A percentile compares a stretch with the other conserved stretches of the same genome.
These are phyloP conservation scores for Bucco capensis DNA, from an alignment of 2,113 vertebrate species.

Conservation along the genomic window DNA sequence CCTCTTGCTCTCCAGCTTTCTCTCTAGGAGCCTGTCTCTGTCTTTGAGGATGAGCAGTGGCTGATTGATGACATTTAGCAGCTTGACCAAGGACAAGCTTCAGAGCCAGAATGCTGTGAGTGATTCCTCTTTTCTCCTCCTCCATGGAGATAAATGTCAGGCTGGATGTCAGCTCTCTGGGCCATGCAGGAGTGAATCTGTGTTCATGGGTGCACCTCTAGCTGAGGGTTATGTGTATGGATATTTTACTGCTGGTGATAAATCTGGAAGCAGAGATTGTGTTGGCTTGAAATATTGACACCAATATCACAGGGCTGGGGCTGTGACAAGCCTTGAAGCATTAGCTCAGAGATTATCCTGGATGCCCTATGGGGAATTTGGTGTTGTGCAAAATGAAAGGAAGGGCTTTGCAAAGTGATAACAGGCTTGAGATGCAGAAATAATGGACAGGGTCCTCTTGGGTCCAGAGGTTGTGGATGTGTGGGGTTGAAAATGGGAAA, in stretches of 20 bases:
- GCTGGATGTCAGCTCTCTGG: neutral
- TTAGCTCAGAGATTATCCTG: neutral
- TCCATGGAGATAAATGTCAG: neutral
- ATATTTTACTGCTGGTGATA: neutral
- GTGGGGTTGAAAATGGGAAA: neutral
- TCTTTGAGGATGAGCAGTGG: neutral
- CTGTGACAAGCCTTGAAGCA: neutral
- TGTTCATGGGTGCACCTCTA: neutral
- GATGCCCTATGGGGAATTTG: neutral
- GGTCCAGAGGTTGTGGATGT: neutral
- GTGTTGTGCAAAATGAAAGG: neutral
- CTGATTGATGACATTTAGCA: neutral
- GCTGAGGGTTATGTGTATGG: neutral
- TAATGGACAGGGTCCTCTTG: neutral
- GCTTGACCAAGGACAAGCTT: conserved; percentile 12
- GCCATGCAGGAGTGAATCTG: neutral
- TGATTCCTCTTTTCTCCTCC: neutral
- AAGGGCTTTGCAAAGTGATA: neutral
- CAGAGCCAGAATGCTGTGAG: neutral
- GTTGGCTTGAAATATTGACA: neutral
- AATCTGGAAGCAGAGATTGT: neutral
- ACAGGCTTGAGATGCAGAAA: neutral
- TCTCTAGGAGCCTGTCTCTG: neutral
- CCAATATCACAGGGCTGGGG: neutral
- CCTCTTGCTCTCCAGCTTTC: neutral